phyloP scores from a whole-genome alignment of 1,140 invertebrate species.

The Carposina sasakii region DNA sequence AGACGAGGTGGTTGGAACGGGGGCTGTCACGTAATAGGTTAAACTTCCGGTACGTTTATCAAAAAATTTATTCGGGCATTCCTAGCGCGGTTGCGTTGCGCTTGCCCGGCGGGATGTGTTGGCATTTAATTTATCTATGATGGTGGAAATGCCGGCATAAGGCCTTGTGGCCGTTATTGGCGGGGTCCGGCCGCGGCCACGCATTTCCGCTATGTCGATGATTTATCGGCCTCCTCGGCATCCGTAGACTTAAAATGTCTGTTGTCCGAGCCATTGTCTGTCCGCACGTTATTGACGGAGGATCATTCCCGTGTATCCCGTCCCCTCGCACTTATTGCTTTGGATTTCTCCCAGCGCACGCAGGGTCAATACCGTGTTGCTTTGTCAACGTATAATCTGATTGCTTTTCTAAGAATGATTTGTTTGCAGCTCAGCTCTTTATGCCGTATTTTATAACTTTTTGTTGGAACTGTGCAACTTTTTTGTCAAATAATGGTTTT shows the following conservation, averaged over 20 bases:
- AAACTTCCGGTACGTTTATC: constrained; percentile 63
- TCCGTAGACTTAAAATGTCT: constrained; percentile 52
- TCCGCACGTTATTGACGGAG: constrained; percentile 52
- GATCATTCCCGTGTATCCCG: constrained; percentile 49
- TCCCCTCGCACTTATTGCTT: no score
- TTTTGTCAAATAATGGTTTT: no score
- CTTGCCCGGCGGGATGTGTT: constrained; percentile 48
- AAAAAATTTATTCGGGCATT: constrained; percentile 69
- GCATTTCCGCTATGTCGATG: constrained; percentile 68
- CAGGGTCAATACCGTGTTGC: no score
- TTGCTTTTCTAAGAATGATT: no score
- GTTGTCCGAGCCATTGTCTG: constrained; percentile 62
- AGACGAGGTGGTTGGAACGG: constrained; percentile 49
- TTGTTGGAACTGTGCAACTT: no score
- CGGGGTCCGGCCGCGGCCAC: constrained; percentile 39
- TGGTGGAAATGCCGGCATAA: constrained; percentile 55
- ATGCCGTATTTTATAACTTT: no score
- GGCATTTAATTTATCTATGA: constrained; percentile 69
- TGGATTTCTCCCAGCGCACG: no score
- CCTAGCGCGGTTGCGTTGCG: constrained; percentile 44
- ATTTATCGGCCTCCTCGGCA: constrained; percentile 59
- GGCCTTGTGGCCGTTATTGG: constrained; percentile 55
- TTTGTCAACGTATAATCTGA: no score
- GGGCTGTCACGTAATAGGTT: constrained; percentile 61
- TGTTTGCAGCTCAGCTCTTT: no score